Evolutionary conservation across 2,113 vertebrate species (phyloP), one percentile per base, ranked within the genome.

Genomic region (Galbula dea): DNA sequence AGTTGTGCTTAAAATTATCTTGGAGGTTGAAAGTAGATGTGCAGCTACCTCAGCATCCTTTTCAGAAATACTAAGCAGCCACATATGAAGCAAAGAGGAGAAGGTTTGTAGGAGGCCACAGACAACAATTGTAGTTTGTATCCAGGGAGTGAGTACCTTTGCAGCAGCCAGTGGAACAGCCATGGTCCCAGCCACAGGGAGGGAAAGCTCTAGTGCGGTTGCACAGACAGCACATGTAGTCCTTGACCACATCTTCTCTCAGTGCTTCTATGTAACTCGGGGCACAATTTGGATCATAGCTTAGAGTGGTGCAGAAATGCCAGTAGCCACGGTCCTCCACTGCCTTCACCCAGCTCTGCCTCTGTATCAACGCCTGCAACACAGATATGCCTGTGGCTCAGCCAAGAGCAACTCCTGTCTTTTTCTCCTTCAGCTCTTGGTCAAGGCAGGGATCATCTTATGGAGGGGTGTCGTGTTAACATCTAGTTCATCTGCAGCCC

Each of bases 101-200:
- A 8, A 26, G 34, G 22, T 9, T 79, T 88, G 20, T 41, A 62
- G 68, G 52, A 90, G 13, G n/a, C 36, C 22, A 17, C 36, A 59
- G 36, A 66, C 45, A 59, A 20, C 59, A 72, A 21, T 21, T 17
- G 21, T 32, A 30, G 46, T 29, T 58, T 61, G 39, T 7, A 18
- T 15, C 4, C 19, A n/a, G 16, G 36, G 55, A 87, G 23, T 18
- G n/a, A n/a, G n/a, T n/a, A n/a, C 19, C 26, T 85, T 71, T 8
- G 9, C 57, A 46, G 22, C 67, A 61, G 23, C 11, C 6, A 10
- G 27, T 46, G 39, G 24, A 41, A 52, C 11, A 41, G 29, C 9
- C 12, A 36, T 0, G 2, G 45, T 65, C 49, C 43, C 55, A 48
- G 45, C 5, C 1, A 0, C 8, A 26, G 18, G 6, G 61, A 29